Evolutionary conservation across 2,797 vertebrate species (phyloP), one percentile per base, ranked within the genome.

Genomic region (Babyrousa celebensis): DNA sequence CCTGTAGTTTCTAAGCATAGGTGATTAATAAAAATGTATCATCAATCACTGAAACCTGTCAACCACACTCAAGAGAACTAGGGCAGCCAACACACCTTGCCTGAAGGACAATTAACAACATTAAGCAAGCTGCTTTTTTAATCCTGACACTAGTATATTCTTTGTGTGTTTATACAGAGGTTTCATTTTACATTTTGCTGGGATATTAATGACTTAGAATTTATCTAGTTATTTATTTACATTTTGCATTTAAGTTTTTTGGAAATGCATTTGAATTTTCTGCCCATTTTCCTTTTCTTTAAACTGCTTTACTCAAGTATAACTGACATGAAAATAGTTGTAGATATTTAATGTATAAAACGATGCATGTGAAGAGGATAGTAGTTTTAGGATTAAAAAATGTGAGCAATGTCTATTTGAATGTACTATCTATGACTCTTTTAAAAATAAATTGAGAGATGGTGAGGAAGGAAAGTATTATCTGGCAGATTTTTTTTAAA

Each of bases 21-120:
- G 67, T 94, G 62, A 95, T 89, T 95, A 97, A 95, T 78, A 96
- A 97, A 96, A 96, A 89, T 21, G 6, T 75, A 96, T 80, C 17
- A 91, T 27, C 67, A 32, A 84, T 65, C 62, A n/a, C 5, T 95
- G 62, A 97, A 96, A 96, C 32, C 11, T 95, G 89, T 91, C 95
- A 96, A 80, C 0, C 15, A 97, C n/a, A 75, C 65, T 80, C 15
- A 82, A 6, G 52, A 96, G 71, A 95, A 97, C 56, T 93, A 70
- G 75, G 63, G 77, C 0, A 84, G 80, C 48, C 52, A 5, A 60
- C 36, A 80, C 0, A 67, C 14, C 68, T 21, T 21, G 96, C 21
- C n/a, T 92, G 82, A 97, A 94, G 63, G 80, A 94, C 79, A 95
- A 93, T 54, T 90, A 96, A 95, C 54, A 91, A 77, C 56, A 74